Conservation (phyloP, 2,113 vertebrate species). For the Dromiciops gliroides region DNA sequence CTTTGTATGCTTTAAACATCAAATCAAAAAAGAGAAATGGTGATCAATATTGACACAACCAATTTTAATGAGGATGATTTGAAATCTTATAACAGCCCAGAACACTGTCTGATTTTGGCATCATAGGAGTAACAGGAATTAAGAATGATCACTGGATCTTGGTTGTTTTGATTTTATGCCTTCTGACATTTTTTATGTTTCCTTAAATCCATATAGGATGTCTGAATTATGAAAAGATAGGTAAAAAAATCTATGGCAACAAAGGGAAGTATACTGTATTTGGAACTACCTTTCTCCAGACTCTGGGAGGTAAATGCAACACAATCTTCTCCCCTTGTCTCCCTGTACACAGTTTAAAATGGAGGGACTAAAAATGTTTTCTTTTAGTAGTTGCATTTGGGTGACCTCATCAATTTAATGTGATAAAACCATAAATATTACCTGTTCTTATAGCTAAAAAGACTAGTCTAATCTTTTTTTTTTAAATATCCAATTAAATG, state of each 20-base stretch:
- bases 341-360: neutral
- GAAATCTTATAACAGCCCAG: constrained; percentile 31
- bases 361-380: neutral
- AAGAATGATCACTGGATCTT: neutral
- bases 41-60: constrained; percentile 54
- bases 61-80: constrained; percentile 8
- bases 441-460: constrained; percentile 32
- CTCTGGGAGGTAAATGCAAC: constrained; percentile 84
- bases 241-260: constrained; percentile 86
- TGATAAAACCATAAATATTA: neutral
- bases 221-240: constrained; percentile 89
- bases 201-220: constrained; percentile 80
- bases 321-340: neutral
- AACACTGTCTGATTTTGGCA: constrained; percentile 37
- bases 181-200: constrained; percentile 40
- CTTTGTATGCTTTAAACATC: constrained; percentile 36
- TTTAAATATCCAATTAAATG: neutral
- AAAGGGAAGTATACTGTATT: constrained; percentile 86
- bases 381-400: neutral
- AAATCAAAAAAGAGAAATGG: constrained; percentile 47
- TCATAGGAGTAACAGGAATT: constrained; percentile 2
- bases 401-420: neutral
- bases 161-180: neutral
- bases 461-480: neutral
- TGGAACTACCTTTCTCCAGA: constrained; percentile 87